These are phyloP conservation scores for Gambusia affinis DNA, from an alignment of 2,113 vertebrate species.

Conservation along the genomic window DNA sequence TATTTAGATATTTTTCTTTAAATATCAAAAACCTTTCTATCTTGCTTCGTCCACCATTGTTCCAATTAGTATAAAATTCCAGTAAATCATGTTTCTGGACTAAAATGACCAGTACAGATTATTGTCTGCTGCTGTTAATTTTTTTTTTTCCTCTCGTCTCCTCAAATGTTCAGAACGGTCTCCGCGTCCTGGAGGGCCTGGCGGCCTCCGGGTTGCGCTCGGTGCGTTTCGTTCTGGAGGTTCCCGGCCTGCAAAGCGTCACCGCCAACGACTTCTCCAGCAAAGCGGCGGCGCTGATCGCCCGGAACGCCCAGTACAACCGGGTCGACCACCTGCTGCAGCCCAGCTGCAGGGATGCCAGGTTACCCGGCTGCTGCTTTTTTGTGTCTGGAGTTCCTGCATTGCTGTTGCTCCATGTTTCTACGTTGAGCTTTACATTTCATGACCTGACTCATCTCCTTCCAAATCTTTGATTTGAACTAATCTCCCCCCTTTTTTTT, in stretches of 20 bases:
- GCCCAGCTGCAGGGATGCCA: conserved; percentile 87
- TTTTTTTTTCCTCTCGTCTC: not conserved
- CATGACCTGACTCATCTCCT: not conserved
- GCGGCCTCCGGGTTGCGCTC: conserved; percentile 92
- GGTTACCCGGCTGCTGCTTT: conserved; percentile 70
- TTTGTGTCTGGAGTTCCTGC: not conserved
- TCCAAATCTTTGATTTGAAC: not conserved
- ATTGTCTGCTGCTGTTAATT: too few species aligned
- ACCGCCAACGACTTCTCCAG: conserved; percentile 89
- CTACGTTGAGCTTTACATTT: not conserved
- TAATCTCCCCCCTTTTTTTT: not conserved
- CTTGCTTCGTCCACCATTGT: too few species aligned
- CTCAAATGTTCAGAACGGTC: conserved; percentile 40
- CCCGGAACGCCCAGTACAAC: conserved; percentile 84
- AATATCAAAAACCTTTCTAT: too few species aligned
- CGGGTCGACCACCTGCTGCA: conserved; percentile 81
- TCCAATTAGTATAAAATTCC: too few species aligned
- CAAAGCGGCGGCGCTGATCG: conserved; percentile 84
- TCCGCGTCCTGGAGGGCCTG: conserved; percentile 88
- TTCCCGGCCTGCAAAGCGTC: conserved; percentile 86
- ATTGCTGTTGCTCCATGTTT: not conserved
- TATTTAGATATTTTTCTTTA: too few species aligned
- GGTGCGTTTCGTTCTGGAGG: conserved; percentile 89
- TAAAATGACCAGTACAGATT: too few species aligned
- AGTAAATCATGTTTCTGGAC: too few species aligned